Base-by-base conservation (phyloP, 2,888 invertebrate genomes). In the Timema cristinae region DNA sequence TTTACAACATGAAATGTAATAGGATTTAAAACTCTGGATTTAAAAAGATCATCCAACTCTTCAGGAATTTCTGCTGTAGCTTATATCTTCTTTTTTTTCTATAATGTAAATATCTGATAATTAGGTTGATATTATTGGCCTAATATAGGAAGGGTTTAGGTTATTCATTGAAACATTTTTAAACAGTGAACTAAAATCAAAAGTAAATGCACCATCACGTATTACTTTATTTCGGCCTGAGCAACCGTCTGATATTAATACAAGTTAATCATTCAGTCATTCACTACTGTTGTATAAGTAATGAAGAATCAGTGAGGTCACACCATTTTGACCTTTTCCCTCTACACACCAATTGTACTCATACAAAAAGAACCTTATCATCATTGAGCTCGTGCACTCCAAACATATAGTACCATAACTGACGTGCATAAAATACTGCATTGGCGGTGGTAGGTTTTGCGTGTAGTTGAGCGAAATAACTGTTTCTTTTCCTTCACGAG, bases 141-240 rank as follows among this genome's bases (percentile, higher is more conserved):
- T 59, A n/a, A 71, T 67, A 66, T 66, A 13, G 47, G 1, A 63
- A 69, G n/a, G 10, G n/a, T 15, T 48, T 48, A 67, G 11, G n/a
- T 67, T 13, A 50, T 50, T 32, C 49, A 13, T 67, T 66, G 66
- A 32, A 66, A 66, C 66, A 66, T 66, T 47, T 32, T 5, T 2
- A 66, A 66, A 47, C 47, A 49, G 67, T 67, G 11, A n/a, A 49
- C n/a, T n/a, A 15, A n/a, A 54, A 51, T 68, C 6, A 51, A n/a
- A n/a, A 8, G 9, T n/a, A 68, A 51, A 13, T 11, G 51, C 2
- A n/a, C n/a, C 54, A 54, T 54, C n/a, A 54, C 54, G 2, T 54
- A 54, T 32, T 32, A 32, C 4, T 32, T 32, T 32, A 32, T 32
- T 32, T 32, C 4, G 32, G 32, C 32, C 32, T 4, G 32, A 32